These are phyloP conservation scores for Hydractinia echinata DNA, from an alignment of 30 jellyfish, hydroid and myxozoan genomes.

Conservation along the genomic window DNA sequence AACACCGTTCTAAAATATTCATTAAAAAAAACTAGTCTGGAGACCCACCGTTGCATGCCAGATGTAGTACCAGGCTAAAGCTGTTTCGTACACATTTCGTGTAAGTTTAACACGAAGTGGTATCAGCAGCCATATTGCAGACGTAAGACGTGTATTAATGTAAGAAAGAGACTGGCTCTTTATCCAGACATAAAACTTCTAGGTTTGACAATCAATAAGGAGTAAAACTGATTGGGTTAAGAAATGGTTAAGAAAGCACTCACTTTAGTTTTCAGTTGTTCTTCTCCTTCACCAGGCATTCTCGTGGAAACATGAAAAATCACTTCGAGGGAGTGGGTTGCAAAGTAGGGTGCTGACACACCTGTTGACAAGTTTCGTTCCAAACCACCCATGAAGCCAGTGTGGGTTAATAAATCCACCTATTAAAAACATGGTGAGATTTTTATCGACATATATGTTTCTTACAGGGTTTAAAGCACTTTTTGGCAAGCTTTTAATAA, in stretches of 20 bases:
- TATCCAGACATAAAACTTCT: neutral
- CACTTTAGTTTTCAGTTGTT: constrained; percentile 74
- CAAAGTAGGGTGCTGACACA: constrained; percentile 77
- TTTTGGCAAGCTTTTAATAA: too few species aligned
- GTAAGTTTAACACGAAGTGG: too few species aligned
- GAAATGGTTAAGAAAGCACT: neutral
- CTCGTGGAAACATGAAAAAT: constrained; percentile 93
- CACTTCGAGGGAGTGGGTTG: constrained; percentile 74
- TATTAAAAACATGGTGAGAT: neutral
- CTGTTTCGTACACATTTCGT: too few species aligned
- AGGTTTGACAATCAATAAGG: neutral
- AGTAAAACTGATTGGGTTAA: neutral
- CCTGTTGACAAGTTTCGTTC: constrained; percentile 86
- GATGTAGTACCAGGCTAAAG: too few species aligned
- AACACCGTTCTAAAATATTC: too few species aligned
- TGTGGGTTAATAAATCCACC: constrained; percentile 90
- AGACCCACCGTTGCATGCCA: too few species aligned
- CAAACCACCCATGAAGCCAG: constrained; percentile 98
- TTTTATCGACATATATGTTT: neutral
- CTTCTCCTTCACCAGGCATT: constrained; percentile 88
- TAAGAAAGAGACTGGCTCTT: neutral
- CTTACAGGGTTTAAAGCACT: too few species aligned
- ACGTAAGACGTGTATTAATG: neutral
- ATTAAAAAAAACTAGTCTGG: too few species aligned
- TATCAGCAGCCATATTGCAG: too few species aligned